A percentile compares a stretch with the other conserved stretches of the same genome.
Evolutionary conservation across 2,888 invertebrate genomes (phyloP).

Genomic region (Eupithecia insigniata): DNA sequence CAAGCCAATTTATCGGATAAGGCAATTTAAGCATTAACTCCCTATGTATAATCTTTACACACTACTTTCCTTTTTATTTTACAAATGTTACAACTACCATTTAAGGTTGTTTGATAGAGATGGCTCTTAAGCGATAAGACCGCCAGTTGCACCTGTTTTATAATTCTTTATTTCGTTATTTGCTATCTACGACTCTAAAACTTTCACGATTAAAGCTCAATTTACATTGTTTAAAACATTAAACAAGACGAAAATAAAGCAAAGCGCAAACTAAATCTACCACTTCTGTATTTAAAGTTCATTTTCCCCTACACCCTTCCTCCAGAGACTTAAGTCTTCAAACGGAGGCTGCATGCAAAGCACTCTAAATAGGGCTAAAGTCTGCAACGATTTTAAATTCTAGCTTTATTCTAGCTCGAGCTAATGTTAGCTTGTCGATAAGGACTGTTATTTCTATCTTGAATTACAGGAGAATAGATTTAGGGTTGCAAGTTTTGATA

Average conservation of each 20-base stretch:
- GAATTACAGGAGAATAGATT: slow-evolving; percentile 14
- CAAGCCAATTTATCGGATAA: too few species aligned
- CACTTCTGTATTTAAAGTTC: background rate
- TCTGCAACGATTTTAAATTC: slow-evolving; percentile 63
- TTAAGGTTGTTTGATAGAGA: background rate
- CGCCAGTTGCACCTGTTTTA: background rate
- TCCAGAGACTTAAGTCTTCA: slow-evolving; percentile 1
- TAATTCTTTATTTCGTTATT: background rate
- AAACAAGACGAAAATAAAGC: background rate
- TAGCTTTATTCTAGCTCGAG: slow-evolving; percentile 50
- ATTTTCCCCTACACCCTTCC: background rate
- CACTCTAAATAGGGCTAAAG: slow-evolving; percentile 60
- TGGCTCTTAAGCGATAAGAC: background rate
- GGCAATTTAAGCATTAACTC: too few species aligned
- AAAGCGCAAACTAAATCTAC: slow-evolving; percentile 3
- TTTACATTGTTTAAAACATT: background rate
- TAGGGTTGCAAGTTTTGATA: background rate
- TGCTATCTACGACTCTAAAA: background rate
- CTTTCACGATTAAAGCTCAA: background rate
- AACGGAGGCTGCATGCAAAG: slow-evolving; percentile 56
- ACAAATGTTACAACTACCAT: background rate
- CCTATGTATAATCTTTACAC: too few species aligned
- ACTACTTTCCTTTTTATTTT: too few species aligned
- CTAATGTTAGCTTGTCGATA: slow-evolving; percentile 58
- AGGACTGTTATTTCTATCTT: slow-evolving; percentile 44